These are phyloP conservation scores for Apamea crenata DNA, from an alignment of 2,888 invertebrate species.

Conservation along the genomic window DNA sequence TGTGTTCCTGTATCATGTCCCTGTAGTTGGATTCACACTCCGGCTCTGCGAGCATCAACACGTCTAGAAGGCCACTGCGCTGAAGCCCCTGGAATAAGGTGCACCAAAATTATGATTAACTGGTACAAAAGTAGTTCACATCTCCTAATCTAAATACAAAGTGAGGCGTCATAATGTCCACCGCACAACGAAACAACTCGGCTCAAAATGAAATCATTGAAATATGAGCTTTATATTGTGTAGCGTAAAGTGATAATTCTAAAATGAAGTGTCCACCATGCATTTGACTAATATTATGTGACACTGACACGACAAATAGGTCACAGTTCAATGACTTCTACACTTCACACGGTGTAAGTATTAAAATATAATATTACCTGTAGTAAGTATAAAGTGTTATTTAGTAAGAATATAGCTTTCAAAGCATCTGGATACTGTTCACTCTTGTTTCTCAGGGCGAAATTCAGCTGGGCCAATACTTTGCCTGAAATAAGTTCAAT, in stretches of 20 bases:
- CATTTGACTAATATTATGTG: not conserved
- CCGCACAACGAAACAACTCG: not conserved
- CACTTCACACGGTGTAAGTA: not conserved
- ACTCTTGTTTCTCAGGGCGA: slow-evolving; percentile 97
- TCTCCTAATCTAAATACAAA: not conserved
- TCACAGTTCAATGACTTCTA: not conserved
- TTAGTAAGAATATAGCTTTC: slow-evolving; percentile 97
- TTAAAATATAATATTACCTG: slow-evolving; percentile 84
- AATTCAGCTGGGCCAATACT: slow-evolving; percentile 96
- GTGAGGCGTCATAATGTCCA: not conserved
- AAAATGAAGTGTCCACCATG: not conserved
- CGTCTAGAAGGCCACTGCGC: slow-evolving; percentile 95
- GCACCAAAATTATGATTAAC: not conserved
- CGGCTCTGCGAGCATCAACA: slow-evolving; percentile 95
- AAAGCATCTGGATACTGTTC: slow-evolving; percentile 97
- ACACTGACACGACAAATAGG: not conserved
- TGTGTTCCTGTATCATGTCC: slow-evolving; percentile 96
- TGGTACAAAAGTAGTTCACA: not conserved
- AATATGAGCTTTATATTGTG: not conserved
- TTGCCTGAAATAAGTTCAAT: slow-evolving; percentile 91
- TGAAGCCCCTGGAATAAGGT: slow-evolving; percentile 92
- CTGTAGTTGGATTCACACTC: slow-evolving; percentile 96
- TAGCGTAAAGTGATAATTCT: not conserved
- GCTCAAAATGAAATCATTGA: not conserved
- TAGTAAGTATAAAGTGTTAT: slow-evolving; percentile 98